Evolutionary conservation across 2,888 invertebrate genomes (phyloP), one percentile per base, ranked within the genome.

Genomic region (Formica aserva): DNA sequence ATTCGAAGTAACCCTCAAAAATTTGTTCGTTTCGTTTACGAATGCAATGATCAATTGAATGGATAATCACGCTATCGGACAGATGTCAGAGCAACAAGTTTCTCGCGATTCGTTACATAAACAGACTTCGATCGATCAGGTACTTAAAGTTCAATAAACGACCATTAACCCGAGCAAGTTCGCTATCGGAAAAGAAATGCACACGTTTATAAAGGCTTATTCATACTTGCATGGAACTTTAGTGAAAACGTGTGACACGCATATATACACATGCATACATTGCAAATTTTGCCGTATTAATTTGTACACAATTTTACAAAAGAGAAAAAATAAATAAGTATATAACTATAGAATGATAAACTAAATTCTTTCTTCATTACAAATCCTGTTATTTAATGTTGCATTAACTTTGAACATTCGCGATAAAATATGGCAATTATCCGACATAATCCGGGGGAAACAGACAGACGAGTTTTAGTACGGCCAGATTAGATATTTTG

Each of bases 31-130:
- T 52, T 63, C 45, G 66, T 69, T 74, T 55, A 72, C 60, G 48
- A 80, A 76, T 82, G 65, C 57, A 57, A 41, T 82, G 80, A 89
- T 87, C 86, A 88, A 85, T 88, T 45, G 85, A 74, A 83, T 65
- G 80, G 82, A 85, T 86, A 86, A 90, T 86, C 84, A 71, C 71
- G 74, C 32, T 55, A 66, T 48, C 81, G 80, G 86, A 82, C 76
- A 67, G 65, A 75, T 82, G 87, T 82, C 84, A 66, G 69, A 90
- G 89, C 90, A 89, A 89, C 89, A 89, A 89, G 90, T 90, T 72
- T 45, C 65, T 63, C 57, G 60, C 45, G 35, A 72, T 57, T 69
- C 22, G 69, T 82, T 84, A 76, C 80, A 71, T 48, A 67, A 22
- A 52, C 29, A 77, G 6, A 45, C n/a, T 41, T 69, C 15, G 9